Percentiles rank a stretch among this genome's conserved stretches.
These are phyloP conservation scores for Palythoa grandis DNA, from an alignment of 92 coral and sea anemone species.

Conservation along the genomic window DNA sequence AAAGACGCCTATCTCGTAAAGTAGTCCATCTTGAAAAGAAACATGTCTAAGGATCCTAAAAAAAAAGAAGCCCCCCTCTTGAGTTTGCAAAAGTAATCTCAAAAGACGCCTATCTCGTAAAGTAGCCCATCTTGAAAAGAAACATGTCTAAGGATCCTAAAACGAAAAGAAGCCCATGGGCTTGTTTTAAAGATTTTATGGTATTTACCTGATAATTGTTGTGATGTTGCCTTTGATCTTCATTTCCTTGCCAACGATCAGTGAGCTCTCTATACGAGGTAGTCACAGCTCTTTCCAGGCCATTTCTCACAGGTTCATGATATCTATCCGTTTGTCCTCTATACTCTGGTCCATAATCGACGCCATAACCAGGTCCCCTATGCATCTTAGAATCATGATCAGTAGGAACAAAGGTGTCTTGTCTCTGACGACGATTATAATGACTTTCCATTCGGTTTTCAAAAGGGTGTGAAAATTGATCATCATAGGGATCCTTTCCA, in stretches of 20 bases:
- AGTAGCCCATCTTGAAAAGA: too few species aligned
- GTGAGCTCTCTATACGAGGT: neutral
- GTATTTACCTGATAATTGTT: neutral
- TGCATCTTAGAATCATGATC: slow-evolving; percentile 51
- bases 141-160: too few species aligned
- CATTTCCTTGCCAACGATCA: neutral
- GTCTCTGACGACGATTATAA: neutral
- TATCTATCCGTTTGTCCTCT: neutral
- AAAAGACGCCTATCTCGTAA: too few species aligned
- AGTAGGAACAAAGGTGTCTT: slow-evolving; percentile 21
- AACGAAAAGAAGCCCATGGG: too few species aligned
- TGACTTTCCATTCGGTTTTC: neutral
- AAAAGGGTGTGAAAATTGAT: neutral
- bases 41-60: too few species aligned
- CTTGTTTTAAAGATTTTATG: too few species aligned
- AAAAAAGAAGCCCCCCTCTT: too few species aligned
- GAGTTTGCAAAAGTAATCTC: too few species aligned
- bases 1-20: too few species aligned
- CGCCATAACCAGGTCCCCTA: neutral
- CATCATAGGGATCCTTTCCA: neutral
- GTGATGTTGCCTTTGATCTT: neutral
- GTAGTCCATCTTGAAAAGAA: too few species aligned
- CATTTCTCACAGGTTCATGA: neutral
- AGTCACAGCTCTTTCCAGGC: neutral
- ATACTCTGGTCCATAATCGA: neutral